Percentiles rank a stretch among this genome's conserved stretches.
Evolutionary conservation across 2,888 invertebrate genomes (phyloP).

Genomic region (Xanthia icteritia): DNA sequence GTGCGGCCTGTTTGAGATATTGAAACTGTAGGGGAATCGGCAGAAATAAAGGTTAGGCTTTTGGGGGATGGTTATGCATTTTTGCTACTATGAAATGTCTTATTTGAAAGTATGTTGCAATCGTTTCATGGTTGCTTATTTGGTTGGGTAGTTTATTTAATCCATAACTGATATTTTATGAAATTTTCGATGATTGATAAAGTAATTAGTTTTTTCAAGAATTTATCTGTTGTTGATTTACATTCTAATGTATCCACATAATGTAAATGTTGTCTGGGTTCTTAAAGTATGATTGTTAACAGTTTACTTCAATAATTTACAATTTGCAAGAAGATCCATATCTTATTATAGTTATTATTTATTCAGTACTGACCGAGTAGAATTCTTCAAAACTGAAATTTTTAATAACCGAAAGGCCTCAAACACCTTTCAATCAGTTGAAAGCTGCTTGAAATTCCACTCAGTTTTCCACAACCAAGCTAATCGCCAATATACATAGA

Average conservation of each 20-base stretch:
- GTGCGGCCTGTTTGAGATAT: conserved; percentile 58
- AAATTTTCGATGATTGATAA: too few relatives aligned
- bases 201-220: not conserved
- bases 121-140: not conserved
- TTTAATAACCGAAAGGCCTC: conserved; percentile 23
- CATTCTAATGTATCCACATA: not conserved
- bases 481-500: conserved; percentile 41
- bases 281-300: not conserved
- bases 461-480: conserved; percentile 41
- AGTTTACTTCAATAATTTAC: not conserved
- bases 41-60: conserved; percentile 23
- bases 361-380: conserved; percentile 9
- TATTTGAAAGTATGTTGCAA: conserved; percentile 3
- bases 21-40: conserved; percentile 51
- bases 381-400: conserved; percentile 12
- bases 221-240: too few relatives aligned
- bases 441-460: conserved; percentile 48
- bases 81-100: not conserved
- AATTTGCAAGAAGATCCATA: not conserved
- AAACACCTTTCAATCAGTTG: conserved; percentile 54
- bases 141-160: too few relatives aligned
- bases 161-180: too few relatives aligned
- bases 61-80: conserved; percentile 7
- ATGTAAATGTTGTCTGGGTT: not conserved
- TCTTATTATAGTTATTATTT: not conserved